Base-by-base conservation (phyloP, 2,113 vertebrate genomes). In the Phalacrocorax pelagicus region DNA sequence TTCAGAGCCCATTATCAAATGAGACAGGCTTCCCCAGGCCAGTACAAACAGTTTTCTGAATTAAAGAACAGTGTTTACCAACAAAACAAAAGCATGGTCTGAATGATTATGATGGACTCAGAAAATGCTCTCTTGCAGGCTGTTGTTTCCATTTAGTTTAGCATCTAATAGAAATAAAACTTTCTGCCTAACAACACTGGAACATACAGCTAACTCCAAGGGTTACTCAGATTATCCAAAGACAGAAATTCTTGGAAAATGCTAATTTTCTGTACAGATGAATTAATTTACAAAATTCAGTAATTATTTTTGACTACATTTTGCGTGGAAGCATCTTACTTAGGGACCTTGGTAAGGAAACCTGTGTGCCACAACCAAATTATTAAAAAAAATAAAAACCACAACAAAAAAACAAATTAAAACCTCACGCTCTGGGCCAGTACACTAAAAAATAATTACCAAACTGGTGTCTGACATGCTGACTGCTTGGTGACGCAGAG, bases 1-100 rank as follows among this genome's bases (percentile, higher is more conserved):
- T 98, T 98, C 97, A 97, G 97, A 98, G 97, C 97, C 98, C 97
- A 98, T 98, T 98, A 97, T 98, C 98, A 98, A 98, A 98, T 98
- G 97, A 97, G 96, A 96, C 96, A 97, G 97, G 91, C 95, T 98
- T 98, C 86, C 93, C 92, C 32, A 55, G 87, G 88, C 93, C 74
- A 96, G 85, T 84, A 89, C 92, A 96, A 97, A 94, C 92, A 97
- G 96, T 97, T 98, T 97, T 88, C 95, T 96, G 97, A 97, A 97
- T 96, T 97, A 97, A 97, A 96, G 83, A 97, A 90, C 44, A 86
- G 40, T 54, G 72, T 86, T 97, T 86, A 96, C 72, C 55, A 91
- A 90, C 78, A 94, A 96, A 95, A 96, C 59, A 67, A 95, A 79
- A 96, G 55, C 79, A 90, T 3, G 12, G 72, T 61, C 75, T 75